Percentiles rank a stretch among this genome's conserved stretches.
These are phyloP conservation scores for Chaetophractus vellerosus DNA, from an alignment of 2,797 vertebrate genomes.

Conservation along the genomic window DNA sequence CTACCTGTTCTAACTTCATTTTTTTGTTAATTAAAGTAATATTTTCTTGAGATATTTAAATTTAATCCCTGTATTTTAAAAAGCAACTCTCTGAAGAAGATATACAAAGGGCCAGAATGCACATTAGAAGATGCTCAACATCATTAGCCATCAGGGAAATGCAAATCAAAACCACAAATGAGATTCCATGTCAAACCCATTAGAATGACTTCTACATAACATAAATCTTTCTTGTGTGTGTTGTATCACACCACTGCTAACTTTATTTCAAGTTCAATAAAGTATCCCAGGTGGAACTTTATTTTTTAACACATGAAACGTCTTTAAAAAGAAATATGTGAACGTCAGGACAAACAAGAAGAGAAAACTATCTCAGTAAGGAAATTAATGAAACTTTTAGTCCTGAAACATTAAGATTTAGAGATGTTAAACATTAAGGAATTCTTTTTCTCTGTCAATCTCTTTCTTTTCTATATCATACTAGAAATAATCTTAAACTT, in stretches of 20 bases:
- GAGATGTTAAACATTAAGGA: neutral
- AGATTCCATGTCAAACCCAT: too few species aligned
- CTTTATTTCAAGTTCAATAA: neutral
- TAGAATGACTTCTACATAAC: neutral
- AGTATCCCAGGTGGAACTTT: neutral
- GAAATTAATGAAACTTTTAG: neutral
- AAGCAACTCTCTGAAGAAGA: neutral
- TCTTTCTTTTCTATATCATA: neutral
- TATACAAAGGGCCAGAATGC: too few species aligned
- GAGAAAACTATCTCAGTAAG: neutral
- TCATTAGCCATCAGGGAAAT: too few species aligned
- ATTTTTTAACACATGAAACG: neutral
- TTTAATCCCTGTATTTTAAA: neutral
- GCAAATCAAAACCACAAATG: too few species aligned
- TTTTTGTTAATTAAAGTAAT: constrained; percentile 4
- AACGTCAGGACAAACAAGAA: neutral
- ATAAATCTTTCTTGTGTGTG: neutral
- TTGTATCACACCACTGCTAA: neutral
- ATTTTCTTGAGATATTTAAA: neutral
- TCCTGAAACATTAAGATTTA: neutral
- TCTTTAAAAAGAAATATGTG: neutral
- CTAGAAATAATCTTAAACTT: neutral
- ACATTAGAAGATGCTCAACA: too few species aligned
- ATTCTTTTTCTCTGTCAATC: neutral
- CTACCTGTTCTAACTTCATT: neutral